Conservation (phyloP, 2,797 vertebrate genomes). For the Rhincodon typus region DNA sequence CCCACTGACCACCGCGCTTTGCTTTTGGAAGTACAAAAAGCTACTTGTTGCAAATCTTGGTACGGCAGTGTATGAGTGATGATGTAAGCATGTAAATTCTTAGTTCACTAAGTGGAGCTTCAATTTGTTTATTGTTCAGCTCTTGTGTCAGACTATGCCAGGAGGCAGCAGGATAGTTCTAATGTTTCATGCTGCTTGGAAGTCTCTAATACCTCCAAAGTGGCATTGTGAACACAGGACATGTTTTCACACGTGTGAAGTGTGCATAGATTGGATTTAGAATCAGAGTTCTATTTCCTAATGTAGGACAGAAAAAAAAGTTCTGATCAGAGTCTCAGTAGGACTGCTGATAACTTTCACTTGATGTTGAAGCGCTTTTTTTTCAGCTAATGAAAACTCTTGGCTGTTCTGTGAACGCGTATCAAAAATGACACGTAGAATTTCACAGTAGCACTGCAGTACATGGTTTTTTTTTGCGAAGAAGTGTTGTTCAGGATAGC, state of each 20-base stretch:
- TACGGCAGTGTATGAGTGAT: background rate
- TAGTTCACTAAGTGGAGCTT: background rate
- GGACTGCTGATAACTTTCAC: background rate
- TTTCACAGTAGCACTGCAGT: background rate
- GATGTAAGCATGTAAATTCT: background rate
- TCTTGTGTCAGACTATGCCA: background rate
- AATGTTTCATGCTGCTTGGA: background rate
- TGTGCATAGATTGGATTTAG: background rate
- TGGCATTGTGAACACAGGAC: background rate
- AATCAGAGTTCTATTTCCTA: background rate
- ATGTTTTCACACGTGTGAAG: background rate
- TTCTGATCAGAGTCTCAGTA: too few species aligned
- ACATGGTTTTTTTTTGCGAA: background rate
- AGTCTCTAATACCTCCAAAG: background rate
- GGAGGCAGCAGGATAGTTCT: background rate
- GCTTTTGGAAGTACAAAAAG: background rate
- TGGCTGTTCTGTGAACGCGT: too few species aligned
- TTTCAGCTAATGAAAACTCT: background rate
- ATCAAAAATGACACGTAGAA: background rate
- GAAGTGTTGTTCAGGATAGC: background rate
- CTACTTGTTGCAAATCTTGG: background rate
- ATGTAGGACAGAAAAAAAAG: too few species aligned
- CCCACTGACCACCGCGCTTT: too few species aligned
- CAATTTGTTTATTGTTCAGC: background rate
- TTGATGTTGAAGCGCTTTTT: background rate